A percentile compares a stretch with the other conserved stretches of the same genome.
Evolutionary conservation across 2,113 vertebrate genomes (phyloP).

Genomic region (Ciconia boyciana): DNA sequence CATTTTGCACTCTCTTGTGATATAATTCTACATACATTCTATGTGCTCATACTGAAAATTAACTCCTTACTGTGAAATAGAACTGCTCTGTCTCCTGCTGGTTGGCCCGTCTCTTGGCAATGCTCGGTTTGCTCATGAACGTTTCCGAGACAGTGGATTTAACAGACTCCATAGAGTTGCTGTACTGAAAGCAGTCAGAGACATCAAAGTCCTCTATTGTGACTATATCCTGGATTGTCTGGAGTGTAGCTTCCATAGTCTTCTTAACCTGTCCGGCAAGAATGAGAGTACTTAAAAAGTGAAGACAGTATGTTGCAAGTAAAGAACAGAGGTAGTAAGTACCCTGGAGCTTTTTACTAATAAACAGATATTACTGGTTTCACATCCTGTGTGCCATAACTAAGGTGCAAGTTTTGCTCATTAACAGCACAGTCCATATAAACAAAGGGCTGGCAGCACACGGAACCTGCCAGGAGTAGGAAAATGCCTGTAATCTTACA

Average conservation of each 20-base stretch:
- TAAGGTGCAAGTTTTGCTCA: not conserved
- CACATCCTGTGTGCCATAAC: not conserved
- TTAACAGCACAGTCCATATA: not conserved
- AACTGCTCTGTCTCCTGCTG: slow-evolving; percentile 99
- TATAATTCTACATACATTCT: not conserved
- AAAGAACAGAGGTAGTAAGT: not conserved
- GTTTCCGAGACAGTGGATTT: slow-evolving; percentile 96
- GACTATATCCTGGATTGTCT: slow-evolving; percentile 98
- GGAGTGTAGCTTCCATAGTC: slow-evolving; percentile 97
- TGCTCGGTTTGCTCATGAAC: slow-evolving; percentile 98
- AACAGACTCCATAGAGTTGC: slow-evolving; percentile 99
- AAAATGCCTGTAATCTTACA: not conserved
- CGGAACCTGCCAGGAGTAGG: not conserved
- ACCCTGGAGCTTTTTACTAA: not conserved
- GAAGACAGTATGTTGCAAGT: not conserved
- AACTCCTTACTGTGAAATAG: slow-evolving; percentile 90
- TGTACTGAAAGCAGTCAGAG: slow-evolving; percentile 97
- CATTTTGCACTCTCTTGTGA: not conserved
- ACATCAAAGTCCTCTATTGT: slow-evolving; percentile 97
- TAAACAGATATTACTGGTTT: not conserved
- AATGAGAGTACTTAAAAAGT: not conserved
- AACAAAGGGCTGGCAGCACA: not conserved
- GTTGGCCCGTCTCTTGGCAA: slow-evolving; percentile 95
- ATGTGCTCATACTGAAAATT: accelerated
- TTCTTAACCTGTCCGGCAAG: slow-evolving; percentile 88